phyloP scores from a whole-genome alignment of 1,140 invertebrate genomes.

The Lasioglossum albipes region DNA sequence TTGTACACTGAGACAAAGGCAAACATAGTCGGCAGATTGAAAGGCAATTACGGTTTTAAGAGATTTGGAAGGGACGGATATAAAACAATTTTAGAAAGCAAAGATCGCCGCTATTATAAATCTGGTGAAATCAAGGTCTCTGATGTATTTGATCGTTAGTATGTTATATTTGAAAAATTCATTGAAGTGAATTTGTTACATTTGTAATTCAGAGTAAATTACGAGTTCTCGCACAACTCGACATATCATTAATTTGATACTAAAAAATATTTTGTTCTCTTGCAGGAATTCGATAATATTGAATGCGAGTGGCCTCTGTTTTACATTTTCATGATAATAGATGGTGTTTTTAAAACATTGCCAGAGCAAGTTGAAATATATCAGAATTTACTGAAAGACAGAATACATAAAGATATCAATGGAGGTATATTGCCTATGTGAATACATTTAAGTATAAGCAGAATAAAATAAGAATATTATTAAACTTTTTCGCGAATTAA shows the following conservation, averaged over 20 bases:
- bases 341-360: conserved; percentile 93
- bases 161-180: conserved; percentile 17
- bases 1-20: conserved; percentile 92
- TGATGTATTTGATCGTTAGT: conserved; percentile 48
- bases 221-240: no score
- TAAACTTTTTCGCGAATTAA: conserved; percentile 26
- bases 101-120: conserved; percentile 86
- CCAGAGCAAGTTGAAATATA: conserved; percentile 96
- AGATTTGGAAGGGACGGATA: conserved; percentile 97
- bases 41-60: conserved; percentile 96
- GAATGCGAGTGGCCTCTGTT: conserved; percentile 99
- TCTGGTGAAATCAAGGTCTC: conserved; percentile 86
- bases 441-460: conserved; percentile 3
- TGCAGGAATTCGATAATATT: conserved; percentile 95
- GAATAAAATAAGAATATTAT: neutral
- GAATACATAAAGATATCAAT: conserved; percentile 88
- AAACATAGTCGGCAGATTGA: conserved; percentile 92
- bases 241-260: neutral
- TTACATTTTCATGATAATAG: conserved; percentile 97
- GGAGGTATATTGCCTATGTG: conserved; percentile 82
- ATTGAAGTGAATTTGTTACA: neutral
- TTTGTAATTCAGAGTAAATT: neutral
- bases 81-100: conserved; percentile 93
- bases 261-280: conserved; percentile 11
- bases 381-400: conserved; percentile 89